Conservation (phyloP, 2,797 vertebrate genomes). For the Cyclura pinguis region DNA sequence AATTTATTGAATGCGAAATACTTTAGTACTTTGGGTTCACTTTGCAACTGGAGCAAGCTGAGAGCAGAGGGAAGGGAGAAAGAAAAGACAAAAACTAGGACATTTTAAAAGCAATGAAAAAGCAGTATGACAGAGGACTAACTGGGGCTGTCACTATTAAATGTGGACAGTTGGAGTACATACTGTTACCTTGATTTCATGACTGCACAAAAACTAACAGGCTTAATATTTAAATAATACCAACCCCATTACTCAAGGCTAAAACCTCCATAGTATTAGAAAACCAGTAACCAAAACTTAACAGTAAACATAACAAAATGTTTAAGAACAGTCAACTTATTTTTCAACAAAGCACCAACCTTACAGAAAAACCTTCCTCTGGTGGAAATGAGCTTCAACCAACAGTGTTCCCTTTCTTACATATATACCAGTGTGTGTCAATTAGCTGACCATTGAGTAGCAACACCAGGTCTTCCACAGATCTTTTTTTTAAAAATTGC, state of each 20-base stretch:
- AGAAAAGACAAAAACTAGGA: too few relatives aligned
- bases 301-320: neutral
- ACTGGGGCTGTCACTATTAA: too few relatives aligned
- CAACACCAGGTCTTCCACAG: neutral
- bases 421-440: neutral
- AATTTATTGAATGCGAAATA: neutral
- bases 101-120: too few relatives aligned
- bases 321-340: neutral
- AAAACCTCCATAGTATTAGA: too few relatives aligned
- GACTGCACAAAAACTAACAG: too few relatives aligned
- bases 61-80: too few relatives aligned
- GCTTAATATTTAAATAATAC: neutral
- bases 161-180: too few relatives aligned
- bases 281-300: neutral
- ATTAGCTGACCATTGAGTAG: neutral
- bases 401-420: neutral
- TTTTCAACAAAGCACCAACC: neutral
- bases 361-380: neutral
- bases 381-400: neutral
- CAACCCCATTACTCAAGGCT: neutral
- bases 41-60: neutral
- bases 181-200: too few relatives aligned
- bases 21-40: neutral
- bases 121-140: too few relatives aligned
- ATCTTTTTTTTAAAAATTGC: neutral